Base-by-base conservation (phyloP, 2,888 invertebrate genomes). In the Sarcophaga carnaria region DNA sequence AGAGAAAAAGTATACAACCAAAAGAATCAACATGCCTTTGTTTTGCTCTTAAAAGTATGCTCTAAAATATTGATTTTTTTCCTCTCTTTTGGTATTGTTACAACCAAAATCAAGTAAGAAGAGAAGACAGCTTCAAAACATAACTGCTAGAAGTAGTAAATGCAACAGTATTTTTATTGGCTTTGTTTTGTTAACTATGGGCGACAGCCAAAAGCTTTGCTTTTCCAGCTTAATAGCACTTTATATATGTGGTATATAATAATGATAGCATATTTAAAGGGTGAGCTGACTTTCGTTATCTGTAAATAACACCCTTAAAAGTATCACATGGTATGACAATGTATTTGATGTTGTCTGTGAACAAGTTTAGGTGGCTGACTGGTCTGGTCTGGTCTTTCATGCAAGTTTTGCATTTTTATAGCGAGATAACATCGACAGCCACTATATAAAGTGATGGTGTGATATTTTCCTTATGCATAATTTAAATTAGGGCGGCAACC, bases 301-400 rank as follows among this genome's bases (percentile, higher is more conserved):
- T 37, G 37, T 37, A 37, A 37, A 10, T 37, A 83, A 79, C 54
- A 76, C 0, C 71, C 59, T 70, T 72, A 49, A 54, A 71, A 76
- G 8, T 66, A 72, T 75, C 69, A 72, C 22, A 78, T 76, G 81
- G 67, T 67, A 27, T 83, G 67, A 74, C 85, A 88, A 88, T 76
- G 64, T 79, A 60, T 81, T 88, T 87, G 77, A 72, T 88, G 85
- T 88, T 88, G 88, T 88, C 88, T 87, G 83, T 85, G 87, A 87
- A 83, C 80, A 88, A 81, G 45, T 69, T 59, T 20, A 49, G 27
- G 20, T 17, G n/a, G 54, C 37, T 67, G 12, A 6, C 14, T 47
- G 60, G n/a, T 25, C 37, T 47, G 60, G n/a, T 25, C 37, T 37
- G 37, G 37, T 0, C 8, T 37, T 45, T 37, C 17, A 67, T 59